Conservation (phyloP, 2,888 invertebrate genomes). For the Cyclophora punctaria region DNA sequence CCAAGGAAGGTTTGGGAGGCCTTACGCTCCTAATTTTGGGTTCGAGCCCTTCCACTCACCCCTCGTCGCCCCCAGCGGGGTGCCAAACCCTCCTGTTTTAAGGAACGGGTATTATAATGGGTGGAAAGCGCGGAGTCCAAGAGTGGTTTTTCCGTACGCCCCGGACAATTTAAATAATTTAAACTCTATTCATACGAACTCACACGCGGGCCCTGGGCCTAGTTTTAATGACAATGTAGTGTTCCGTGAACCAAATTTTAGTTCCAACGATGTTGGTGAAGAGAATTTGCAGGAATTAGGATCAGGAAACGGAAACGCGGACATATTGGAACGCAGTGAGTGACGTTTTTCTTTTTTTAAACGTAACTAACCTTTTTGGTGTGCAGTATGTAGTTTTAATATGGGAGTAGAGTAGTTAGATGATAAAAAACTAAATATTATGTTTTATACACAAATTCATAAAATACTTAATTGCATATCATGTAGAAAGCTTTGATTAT, state of each 20-base stretch:
- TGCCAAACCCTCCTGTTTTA: constrained; percentile 34
- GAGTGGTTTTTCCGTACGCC: constrained; percentile 67
- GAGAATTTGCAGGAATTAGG: constrained; percentile 79
- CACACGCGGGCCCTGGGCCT: constrained; percentile 49
- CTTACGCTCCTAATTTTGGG: constrained; percentile 53
- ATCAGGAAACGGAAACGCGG: constrained; percentile 66
- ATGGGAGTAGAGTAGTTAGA: no score
- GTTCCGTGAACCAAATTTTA: constrained; percentile 77
- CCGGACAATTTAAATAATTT: constrained; percentile 35
- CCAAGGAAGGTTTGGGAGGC: constrained; percentile 50
- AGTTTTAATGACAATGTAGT: constrained; percentile 54
- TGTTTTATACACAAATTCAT: no score
- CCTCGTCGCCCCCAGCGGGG: constrained; percentile 6
- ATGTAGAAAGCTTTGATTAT: no score
- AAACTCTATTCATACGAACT: constrained; percentile 60
- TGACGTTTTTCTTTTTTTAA: neutral
- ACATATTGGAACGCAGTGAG: constrained; percentile 78
- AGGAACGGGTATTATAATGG: constrained; percentile 54
- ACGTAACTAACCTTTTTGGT: no score
- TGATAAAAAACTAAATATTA: no score
- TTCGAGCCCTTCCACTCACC: constrained; percentile 46
- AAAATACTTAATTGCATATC: no score
- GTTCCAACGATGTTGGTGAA: constrained; percentile 74
- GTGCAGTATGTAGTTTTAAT: no score
- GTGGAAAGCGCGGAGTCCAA: constrained; percentile 65